Percentiles rank a stretch among this genome's conserved stretches.
These are phyloP conservation scores for Lycia hirtaria DNA, from an alignment of 2,888 invertebrate species.

Conservation along the genomic window DNA sequence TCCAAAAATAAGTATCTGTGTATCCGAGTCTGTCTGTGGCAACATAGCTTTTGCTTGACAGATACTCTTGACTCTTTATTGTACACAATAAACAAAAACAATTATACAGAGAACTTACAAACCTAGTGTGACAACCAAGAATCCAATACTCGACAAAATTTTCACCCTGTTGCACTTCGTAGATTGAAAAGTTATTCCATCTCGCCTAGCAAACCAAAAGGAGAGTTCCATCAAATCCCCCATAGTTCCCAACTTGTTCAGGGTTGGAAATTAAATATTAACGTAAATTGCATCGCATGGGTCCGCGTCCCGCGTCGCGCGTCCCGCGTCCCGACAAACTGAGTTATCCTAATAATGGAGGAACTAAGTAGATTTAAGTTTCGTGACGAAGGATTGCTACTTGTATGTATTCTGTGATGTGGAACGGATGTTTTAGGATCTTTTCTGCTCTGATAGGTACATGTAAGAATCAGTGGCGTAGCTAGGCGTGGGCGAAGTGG, in stretches of 20 bases:
- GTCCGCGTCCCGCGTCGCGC: constrained; percentile 14
- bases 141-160: too few species aligned
- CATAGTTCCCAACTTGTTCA: constrained; percentile 8
- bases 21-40: too few species aligned
- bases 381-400: not conserved
- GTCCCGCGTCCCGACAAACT: constrained; percentile 22
- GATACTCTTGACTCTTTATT: too few species aligned
- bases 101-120: too few species aligned
- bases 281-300: constrained; percentile 25
- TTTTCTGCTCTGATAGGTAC: not conserved
- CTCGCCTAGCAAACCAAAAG: too few species aligned
- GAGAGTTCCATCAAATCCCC: not conserved
- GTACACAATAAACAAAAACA: too few species aligned
- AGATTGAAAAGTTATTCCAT: too few species aligned
- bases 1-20: not conserved
- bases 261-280: constrained; percentile 17
- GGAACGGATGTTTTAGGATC: not conserved
- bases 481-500: too few species aligned
- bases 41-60: too few species aligned
- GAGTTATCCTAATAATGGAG: constrained; percentile 24
- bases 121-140: too few species aligned
- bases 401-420: not conserved
- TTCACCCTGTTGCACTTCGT: too few species aligned
- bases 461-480: too few species aligned
- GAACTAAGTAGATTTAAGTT: constrained; percentile 16